Evolutionary conservation across 1,140 invertebrate species (phyloP).

Genomic region (Armadillidium nasatum): DNA sequence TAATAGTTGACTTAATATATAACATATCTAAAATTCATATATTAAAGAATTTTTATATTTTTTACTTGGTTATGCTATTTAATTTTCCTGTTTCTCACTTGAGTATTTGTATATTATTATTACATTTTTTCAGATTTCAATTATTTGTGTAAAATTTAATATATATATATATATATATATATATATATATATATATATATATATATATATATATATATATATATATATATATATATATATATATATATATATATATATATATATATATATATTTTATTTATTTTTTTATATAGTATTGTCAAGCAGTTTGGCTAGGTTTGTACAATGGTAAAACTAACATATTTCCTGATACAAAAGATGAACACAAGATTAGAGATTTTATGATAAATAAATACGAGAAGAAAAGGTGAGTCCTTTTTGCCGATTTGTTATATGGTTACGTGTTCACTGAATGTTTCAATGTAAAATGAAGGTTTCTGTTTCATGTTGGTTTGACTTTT

Average conservation of each 20-base stretch:
- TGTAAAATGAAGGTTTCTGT: no score
- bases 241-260: constrained; percentile 25
- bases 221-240: not conserved
- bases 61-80: no score
- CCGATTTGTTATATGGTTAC: not conserved
- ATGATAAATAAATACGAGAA: constrained; percentile 22
- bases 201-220: not conserved
- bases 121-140: no score
- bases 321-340: not conserved
- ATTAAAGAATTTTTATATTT: no score
- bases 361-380: constrained; percentile 18
- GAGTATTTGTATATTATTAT: no score
- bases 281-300: constrained; percentile 18
- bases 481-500: no score
- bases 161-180: constrained; percentile 17
- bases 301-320: constrained; percentile 27
- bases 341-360: constrained; percentile 21
- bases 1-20: no score
- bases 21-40: no score
- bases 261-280: not conserved
- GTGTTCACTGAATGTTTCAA: not conserved
- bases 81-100: no score
- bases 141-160: no score
- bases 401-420: constrained; percentile 3
- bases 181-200: constrained; percentile 5